Percentiles rank a stretch among this genome's conserved stretches.
These are phyloP conservation scores for Atethmia centrago DNA, from an alignment of 2,888 invertebrate genomes.

Conservation along the genomic window DNA sequence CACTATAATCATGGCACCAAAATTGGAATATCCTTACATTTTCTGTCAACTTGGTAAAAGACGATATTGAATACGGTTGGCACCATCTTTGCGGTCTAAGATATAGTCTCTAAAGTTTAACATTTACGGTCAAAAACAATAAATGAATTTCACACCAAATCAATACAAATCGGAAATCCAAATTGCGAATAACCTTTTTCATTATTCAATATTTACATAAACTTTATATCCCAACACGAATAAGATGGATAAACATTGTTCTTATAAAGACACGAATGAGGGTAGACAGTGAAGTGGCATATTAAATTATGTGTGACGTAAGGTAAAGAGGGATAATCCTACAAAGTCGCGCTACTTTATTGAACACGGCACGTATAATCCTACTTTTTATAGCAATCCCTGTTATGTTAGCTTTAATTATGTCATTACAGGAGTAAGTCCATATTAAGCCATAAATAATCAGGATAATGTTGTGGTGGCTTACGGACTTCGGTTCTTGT, in stretches of 20 bases:
- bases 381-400: conserved; percentile 64
- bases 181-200: conserved; percentile 15
- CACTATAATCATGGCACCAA: neutral
- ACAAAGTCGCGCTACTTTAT: conserved; percentile 82
- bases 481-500: conserved; percentile 4
- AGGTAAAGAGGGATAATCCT: conserved; percentile 88
- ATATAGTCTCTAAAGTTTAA: too few relatives aligned
- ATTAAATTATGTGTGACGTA: conserved; percentile 86
- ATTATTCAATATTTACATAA: conserved; percentile 37
- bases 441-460: conserved; percentile 28
- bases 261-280: conserved; percentile 77
- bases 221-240: conserved; percentile 45
- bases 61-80: neutral
- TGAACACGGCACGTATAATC: conserved; percentile 72
- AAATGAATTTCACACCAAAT: neutral
- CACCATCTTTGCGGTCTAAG: neutral
- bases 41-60: neutral
- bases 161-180: conserved; percentile 31
- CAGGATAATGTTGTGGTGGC: conserved; percentile 27
- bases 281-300: conserved; percentile 85
- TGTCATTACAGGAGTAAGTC: conserved; percentile 36
- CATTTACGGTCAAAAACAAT: too few relatives aligned
- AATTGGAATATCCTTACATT: neutral
- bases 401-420: conserved; percentile 47
- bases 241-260: conserved; percentile 62